These are phyloP conservation scores for Mionectes olivaceus DNA, from an alignment of 2,797 vertebrate genomes.

Conservation along the genomic window DNA sequence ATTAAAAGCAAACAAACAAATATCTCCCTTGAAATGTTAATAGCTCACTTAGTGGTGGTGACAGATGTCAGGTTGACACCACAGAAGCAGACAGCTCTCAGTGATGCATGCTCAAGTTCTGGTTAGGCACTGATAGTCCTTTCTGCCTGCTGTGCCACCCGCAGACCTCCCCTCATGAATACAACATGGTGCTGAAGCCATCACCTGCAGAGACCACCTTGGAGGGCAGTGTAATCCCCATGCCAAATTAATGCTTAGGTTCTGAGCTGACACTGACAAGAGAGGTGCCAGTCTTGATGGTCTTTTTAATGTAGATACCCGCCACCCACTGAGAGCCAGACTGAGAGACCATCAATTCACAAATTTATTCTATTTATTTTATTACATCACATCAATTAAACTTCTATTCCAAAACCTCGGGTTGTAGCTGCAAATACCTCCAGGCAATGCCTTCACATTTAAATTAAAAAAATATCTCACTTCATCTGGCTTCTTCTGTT, in stretches of 20 bases:
- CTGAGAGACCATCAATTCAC: conserved; percentile 69
- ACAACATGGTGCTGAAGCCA: background rate
- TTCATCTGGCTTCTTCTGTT: conserved; percentile 54
- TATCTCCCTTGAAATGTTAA: background rate
- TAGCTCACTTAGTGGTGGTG: background rate
- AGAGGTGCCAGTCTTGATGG: conserved; percentile 54
- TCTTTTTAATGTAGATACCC: conserved; percentile 58
- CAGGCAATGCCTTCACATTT: conserved; percentile 50
- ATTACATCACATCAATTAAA: conserved; percentile 75
- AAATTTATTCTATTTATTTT: conserved; percentile 76
- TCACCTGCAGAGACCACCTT: conserved; percentile 56
- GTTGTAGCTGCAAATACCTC: conserved; percentile 64
- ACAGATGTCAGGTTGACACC: background rate
- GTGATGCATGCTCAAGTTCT: background rate
- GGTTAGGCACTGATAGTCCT: background rate
- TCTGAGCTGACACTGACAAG: conserved; percentile 51
- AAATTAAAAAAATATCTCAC: conserved; percentile 56
- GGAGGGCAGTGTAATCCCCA: conserved; percentile 39
- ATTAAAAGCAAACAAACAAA: conserved; percentile 11
- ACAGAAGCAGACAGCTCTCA: background rate
- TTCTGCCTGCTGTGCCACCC: background rate
- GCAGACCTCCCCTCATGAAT: conserved; percentile 5
- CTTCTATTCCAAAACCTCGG: conserved; percentile 41
- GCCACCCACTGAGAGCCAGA: conserved; percentile 71
- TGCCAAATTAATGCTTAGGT: conserved; percentile 46